phyloP scores from a whole-genome alignment of 2,888 invertebrate genomes.

The Acrocera orbiculus region DNA sequence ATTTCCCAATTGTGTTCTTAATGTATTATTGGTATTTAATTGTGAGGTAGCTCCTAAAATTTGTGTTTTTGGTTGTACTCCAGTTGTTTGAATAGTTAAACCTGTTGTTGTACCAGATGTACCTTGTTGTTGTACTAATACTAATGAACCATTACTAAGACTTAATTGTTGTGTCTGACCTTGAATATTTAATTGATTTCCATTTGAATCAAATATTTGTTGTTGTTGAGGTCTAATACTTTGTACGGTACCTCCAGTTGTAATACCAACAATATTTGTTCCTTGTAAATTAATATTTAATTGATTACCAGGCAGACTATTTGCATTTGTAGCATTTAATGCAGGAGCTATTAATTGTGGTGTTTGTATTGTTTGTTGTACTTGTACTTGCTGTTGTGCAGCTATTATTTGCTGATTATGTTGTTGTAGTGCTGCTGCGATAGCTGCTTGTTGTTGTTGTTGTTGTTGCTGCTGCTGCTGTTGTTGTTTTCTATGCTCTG shows the following conservation, averaged over 20 bases:
- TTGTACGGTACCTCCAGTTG: slow-evolving; percentile 20
- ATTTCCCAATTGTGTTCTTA: slow-evolving; percentile 26
- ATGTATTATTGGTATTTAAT: slow-evolving; percentile 21
- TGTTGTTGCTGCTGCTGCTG: slow-evolving; percentile 30
- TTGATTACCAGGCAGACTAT: slow-evolving; percentile 6
- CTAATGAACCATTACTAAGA: slow-evolving; percentile 27
- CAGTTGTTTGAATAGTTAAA: slow-evolving; percentile 24
- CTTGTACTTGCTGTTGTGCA: slow-evolving; percentile 15
- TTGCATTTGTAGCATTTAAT: slow-evolving; percentile 8
- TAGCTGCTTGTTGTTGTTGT: slow-evolving; percentile 19
- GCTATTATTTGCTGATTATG: slow-evolving; percentile 24
- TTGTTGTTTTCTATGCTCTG: slow-evolving; percentile 22
- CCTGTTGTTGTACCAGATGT: slow-evolving; percentile 19
- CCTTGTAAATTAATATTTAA: slow-evolving; percentile 20
- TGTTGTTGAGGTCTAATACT: slow-evolving; percentile 19
- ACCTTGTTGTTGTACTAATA: slow-evolving; percentile 27
- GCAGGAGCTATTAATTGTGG: slow-evolving; percentile 11
- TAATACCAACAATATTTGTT: slow-evolving; percentile 20
- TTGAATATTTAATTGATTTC: slow-evolving; percentile 19
- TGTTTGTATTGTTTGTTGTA: slow-evolving; percentile 17
- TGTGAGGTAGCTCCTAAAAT: slow-evolving; percentile 29
- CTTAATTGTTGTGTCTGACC: slow-evolving; percentile 23
- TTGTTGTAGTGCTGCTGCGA: slow-evolving; percentile 24
- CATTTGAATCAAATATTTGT: slow-evolving; percentile 19
- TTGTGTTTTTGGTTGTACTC: slow-evolving; percentile 22